Evolutionary conservation across 1,140 invertebrate species (phyloP).

Genomic region (Onthophagus taurus): DNA sequence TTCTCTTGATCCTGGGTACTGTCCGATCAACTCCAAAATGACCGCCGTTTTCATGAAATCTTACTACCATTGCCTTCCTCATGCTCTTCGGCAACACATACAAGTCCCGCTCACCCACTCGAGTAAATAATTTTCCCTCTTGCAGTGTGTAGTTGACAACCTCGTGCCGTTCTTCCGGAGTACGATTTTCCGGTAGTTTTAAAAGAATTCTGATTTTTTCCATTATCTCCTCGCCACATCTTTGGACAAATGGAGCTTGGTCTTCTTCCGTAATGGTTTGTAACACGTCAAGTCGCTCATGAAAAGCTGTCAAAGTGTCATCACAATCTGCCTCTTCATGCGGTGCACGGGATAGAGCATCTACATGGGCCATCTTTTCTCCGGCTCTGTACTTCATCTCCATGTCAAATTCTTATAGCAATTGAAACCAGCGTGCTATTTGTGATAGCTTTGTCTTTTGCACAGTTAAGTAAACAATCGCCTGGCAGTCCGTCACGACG

Average conservation of each 20-base stretch:
- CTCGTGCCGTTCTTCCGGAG: not conserved
- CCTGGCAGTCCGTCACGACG: slow-evolving; percentile 31
- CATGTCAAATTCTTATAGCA: slow-evolving; percentile 21
- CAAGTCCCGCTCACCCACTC: not conserved
- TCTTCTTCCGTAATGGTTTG: not conserved
- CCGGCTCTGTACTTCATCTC: slow-evolving; percentile 10
- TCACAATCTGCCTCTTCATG: not conserved
- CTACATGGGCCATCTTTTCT: not conserved
- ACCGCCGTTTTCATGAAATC: too few relatives aligned
- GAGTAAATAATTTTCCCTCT: not conserved
- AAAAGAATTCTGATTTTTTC: not conserved
- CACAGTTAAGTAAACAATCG: slow-evolving; percentile 11
- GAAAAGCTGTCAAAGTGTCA: not conserved
- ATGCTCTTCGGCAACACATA: slow-evolving; percentile 11
- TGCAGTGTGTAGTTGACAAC: not conserved
- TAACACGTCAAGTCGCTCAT: not conserved
- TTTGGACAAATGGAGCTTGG: not conserved
- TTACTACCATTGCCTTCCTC: slow-evolving; percentile 9
- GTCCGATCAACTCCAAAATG: slow-evolving; percentile 12
- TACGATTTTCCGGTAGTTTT: not conserved
- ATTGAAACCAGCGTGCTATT: slow-evolving; percentile 20
- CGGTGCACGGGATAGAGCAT: not conserved
- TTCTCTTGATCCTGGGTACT: not conserved
- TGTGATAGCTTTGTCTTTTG: slow-evolving; percentile 18
- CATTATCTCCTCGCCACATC: not conserved